Conservation (phyloP, 2,797 vertebrate genomes). For the Cirrhinus molitorella region DNA sequence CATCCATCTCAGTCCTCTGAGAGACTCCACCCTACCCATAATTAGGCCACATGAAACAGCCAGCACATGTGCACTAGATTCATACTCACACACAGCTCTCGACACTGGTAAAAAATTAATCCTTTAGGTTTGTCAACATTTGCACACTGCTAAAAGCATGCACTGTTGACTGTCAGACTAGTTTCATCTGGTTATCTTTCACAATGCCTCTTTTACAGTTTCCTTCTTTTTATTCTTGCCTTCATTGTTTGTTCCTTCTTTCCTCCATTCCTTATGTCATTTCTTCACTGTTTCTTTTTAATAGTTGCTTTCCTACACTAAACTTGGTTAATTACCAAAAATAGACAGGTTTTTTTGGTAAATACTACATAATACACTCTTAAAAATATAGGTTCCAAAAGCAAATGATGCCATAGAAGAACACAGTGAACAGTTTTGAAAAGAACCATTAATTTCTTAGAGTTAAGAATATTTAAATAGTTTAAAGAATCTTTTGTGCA, state of each 20-base stretch:
- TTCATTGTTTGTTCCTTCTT: neutral
- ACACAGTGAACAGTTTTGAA: no score
- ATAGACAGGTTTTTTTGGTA: no score
- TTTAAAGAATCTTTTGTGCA: no score
- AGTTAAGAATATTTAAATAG: no score
- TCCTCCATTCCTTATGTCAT: neutral
- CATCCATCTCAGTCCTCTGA: slow-evolving; percentile 15
- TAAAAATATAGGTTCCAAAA: neutral
- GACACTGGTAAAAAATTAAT: slow-evolving; percentile 9
- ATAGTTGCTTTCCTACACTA: no score
- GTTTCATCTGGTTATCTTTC: neutral
- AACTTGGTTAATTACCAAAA: no score
- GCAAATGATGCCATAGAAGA: no score
- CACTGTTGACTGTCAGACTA: neutral
- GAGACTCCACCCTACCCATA: slow-evolving; percentile 11
- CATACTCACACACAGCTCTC: neutral
- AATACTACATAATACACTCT: neutral
- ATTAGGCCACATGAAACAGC: slow-evolving; percentile 41
- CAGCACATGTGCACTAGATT: slow-evolving; percentile 31
- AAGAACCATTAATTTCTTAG: no score
- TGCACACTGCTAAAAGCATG: neutral
- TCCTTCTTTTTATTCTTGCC: no score
- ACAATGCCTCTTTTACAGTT: neutral
- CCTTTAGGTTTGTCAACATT: neutral
- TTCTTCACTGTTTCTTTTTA: neutral